These are phyloP conservation scores for Bungarus multicinctus DNA, from an alignment of 2,113 vertebrate genomes.

Conservation along the genomic window DNA sequence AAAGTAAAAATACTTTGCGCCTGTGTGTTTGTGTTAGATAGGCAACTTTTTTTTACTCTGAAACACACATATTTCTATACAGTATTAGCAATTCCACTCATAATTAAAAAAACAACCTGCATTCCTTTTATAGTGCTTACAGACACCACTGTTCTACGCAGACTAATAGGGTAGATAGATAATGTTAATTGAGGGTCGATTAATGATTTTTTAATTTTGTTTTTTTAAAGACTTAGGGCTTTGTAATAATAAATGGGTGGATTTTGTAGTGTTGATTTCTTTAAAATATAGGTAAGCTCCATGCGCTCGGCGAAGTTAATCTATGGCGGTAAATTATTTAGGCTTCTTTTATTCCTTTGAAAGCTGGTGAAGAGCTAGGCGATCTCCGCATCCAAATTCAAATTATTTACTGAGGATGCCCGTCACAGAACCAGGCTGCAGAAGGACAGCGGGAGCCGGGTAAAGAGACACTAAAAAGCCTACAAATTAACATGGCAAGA, in stretches of 20 bases:
- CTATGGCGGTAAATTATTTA: neutral
- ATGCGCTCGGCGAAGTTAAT: neutral
- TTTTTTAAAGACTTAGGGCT: neutral
- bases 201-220: neutral
- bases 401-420: neutral
- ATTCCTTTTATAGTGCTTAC: neutral
- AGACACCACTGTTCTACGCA: neutral
- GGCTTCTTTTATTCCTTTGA: neutral
- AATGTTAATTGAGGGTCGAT: neutral
- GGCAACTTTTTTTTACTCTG: neutral
- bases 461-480: neutral
- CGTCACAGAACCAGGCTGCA: too few species aligned
- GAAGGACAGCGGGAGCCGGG: neutral
- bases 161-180: neutral
- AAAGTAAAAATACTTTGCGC: neutral
- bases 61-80: neutral
- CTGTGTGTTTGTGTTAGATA: neutral
- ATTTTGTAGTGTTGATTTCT: neutral
- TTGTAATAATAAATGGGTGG: neutral
- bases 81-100: neutral
- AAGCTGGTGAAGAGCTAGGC: neutral
- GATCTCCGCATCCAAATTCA: neutral
- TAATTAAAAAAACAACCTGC: neutral
- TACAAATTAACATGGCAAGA: neutral
- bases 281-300: neutral